phyloP scores from a whole-genome alignment of 2,888 invertebrate species.

The Phymatocera aterrima region DNA sequence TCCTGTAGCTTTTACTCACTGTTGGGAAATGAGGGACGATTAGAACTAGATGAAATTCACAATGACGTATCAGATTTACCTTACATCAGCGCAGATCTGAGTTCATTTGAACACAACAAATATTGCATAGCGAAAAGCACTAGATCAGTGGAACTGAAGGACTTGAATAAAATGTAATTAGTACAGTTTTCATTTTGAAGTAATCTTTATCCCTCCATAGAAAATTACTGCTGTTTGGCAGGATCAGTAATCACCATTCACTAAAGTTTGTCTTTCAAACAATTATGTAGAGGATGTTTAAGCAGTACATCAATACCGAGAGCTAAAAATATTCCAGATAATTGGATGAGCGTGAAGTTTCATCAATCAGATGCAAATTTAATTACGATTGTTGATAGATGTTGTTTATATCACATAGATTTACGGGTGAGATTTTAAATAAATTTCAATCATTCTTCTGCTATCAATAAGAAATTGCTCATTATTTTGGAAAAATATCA shows the following conservation, averaged over 20 bases:
- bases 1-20: conserved; percentile 62
- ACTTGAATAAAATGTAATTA: conserved; percentile 61
- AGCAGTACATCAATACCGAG: conserved; percentile 51
- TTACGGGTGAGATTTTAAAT: conserved; percentile 58
- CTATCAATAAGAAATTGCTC: neutral
- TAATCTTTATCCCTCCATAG: neutral
- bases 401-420: conserved; percentile 67
- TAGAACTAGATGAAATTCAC: conserved; percentile 59
- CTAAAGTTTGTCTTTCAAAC: neutral
- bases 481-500: neutral
- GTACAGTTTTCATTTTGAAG: neutral
- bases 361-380: conserved; percentile 59
- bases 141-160: conserved; percentile 63
- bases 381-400: conserved; percentile 65
- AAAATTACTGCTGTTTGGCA: neutral
- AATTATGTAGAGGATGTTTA: conserved; percentile 57
- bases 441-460: neutral
- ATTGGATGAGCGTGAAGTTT: conserved; percentile 66
- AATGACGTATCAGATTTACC: conserved; percentile 59
- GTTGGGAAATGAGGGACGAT: conserved; percentile 53
- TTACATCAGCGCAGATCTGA: conserved; percentile 66
- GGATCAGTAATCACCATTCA: neutral
- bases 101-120: conserved; percentile 57
- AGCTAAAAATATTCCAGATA: conserved; percentile 57
- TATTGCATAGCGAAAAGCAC: conserved; percentile 63